These are phyloP conservation scores for Ischnura elegans DNA, from an alignment of 2,888 invertebrate genomes.

Conservation along the genomic window DNA sequence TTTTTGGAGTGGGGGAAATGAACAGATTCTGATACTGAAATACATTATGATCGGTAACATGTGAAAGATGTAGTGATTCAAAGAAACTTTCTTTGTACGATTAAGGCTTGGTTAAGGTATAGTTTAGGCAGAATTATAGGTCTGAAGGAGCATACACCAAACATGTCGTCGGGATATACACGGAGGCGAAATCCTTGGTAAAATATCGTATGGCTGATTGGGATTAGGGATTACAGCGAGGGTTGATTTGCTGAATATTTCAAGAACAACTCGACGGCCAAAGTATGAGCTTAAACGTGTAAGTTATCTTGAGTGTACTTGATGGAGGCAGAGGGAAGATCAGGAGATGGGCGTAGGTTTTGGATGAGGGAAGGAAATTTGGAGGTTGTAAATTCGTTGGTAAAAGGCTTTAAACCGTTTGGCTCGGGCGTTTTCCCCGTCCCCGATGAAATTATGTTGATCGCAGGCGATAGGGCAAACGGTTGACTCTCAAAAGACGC, in stretches of 20 bases:
- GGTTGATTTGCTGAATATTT: background rate
- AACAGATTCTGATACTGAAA: too few relatives aligned
- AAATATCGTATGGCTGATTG: background rate
- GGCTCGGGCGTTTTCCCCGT: background rate
- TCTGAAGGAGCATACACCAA: too few relatives aligned
- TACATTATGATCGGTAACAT: too few relatives aligned
- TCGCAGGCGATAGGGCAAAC: background rate
- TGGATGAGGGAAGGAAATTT: background rate
- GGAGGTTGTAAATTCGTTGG: slow-evolving; percentile 9
- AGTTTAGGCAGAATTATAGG: too few relatives aligned
- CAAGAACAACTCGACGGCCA: too few relatives aligned
- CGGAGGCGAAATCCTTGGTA: background rate
- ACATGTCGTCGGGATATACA: background rate
- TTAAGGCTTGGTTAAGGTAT: too few relatives aligned
- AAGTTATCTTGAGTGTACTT: background rate
- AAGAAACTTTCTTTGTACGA: too few relatives aligned
- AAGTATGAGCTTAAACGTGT: too few relatives aligned
- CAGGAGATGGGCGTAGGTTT: background rate
- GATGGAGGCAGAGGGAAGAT: background rate
- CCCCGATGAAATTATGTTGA: slow-evolving; percentile 11
- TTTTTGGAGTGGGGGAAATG: too few relatives aligned
- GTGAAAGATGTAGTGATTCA: too few relatives aligned
- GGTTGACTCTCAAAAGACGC: background rate
- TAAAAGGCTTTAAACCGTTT: slow-evolving; percentile 24
- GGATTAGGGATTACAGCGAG: background rate